Base-by-base conservation (phyloP, 2,888 invertebrate species). In the Leptopilina myrica region DNA sequence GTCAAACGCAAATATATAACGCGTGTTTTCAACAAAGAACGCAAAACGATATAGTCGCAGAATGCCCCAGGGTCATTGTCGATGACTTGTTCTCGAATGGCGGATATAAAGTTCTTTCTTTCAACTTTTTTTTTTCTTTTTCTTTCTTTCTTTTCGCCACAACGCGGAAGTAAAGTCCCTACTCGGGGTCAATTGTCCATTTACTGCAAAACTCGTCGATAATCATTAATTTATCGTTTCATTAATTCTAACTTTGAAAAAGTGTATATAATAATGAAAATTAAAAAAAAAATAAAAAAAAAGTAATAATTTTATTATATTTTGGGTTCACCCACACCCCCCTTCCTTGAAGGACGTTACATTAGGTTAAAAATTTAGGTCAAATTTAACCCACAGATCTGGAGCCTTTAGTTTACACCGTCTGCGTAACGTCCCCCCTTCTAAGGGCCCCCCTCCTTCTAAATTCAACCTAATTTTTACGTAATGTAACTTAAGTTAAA, bases 221-320 rank as follows among this genome's bases (percentile, higher is more conserved):
- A 73, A 73, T 76, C 76, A 56, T 77, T 79, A 79, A n/a, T n/a
- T 76, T 79, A 76, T 49, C 79, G 76, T 78, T 77, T 78, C 75
- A 76, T 77, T 78, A 75, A 67, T 66, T 43, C 59, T 9, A 7
- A 59, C 59, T 26, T 14, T 5, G 3, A 6, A 33, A 43, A 26
- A n/a, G n/a, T 40, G 3, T 2, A 46, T 46, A 46, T 46, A 46
- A 26, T 26, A 26, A 26, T 26, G 3, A 26, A 26, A n/a, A n/a
- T n/a, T n/a, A n/a, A n/a, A n/a, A n/a, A n/a, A n/a, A n/a, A 20
- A 20, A 20, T 20, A 20, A 20, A 20, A 20, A 20, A 20, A 20
- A 20, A 20, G n/a, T 20, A 20, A 20, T 20, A 20, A 20, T 1
- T 20, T 20, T 20, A 20, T 20, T 20, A 20, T 20, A 1, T 20